Evolutionary conservation across 1,140 invertebrate genomes (phyloP), one percentile per base, ranked within the genome.

Genomic region (Meloidogyne chitwoodi): DNA sequence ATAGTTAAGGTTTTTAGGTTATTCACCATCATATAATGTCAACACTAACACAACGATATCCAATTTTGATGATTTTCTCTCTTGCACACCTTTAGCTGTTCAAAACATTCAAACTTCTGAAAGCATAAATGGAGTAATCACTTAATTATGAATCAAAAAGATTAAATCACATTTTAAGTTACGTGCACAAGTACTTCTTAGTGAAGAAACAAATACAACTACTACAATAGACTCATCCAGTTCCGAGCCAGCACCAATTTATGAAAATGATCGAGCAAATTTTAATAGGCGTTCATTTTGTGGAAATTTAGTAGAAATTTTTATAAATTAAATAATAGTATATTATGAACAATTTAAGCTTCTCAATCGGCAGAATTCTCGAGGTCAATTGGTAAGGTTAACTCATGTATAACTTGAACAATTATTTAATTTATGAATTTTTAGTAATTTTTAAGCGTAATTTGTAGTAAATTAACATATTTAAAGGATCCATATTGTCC

Each of bases 401-500:
- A n/a, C n/a, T n/a, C n/a, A n/a, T 34, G 3, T 4, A 34, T 34
- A 12, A 12, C 2, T 41, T 11, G 38, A 11, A 41, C 11, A 41
- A 41, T 11, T 41, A 41, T 12, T 12, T 41, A 2, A 41, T 10
- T 12, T 41, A 38, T 38, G 34, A 38, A 38, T 38, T 8, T 38
- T 38, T 38, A n/a, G n/a, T n/a, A n/a, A n/a, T n/a, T n/a, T n/a
- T n/a, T n/a, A n/a, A n/a, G n/a, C n/a, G n/a, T n/a, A n/a, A n/a
- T n/a, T n/a, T n/a, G n/a, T n/a, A n/a, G n/a, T 34, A 34, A 3
- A 3, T 34, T 4, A 34, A 34, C 31, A 1, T 41, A 10, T 44
- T 16, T 56, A 56, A 41, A 84, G 81, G 81, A 85, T 26, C 63
- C 79, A 0, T 68, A 72, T 14, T 82, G 79, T 10, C 87, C 88